Conservation (phyloP, 2,113 vertebrate genomes). For the Mus musculus region DNA sequence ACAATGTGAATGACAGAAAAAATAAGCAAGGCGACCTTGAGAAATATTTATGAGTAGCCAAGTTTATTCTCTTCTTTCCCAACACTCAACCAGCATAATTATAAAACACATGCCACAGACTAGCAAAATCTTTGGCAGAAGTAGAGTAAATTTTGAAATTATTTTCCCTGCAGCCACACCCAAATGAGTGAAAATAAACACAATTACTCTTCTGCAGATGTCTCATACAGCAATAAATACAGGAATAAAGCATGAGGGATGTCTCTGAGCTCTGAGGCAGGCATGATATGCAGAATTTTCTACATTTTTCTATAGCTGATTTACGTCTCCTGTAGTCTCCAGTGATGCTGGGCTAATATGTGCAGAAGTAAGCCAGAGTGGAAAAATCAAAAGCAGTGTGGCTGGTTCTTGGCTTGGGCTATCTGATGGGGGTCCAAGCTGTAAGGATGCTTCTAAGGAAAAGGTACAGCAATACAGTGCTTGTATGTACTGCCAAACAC, state of each 20-base stretch:
- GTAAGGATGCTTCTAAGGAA: constrained; percentile 28
- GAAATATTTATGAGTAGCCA: constrained; percentile 53
- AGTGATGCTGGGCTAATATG: constrained; percentile 5
- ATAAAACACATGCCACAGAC: constrained; percentile 32
- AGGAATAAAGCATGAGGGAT: constrained; percentile 20
- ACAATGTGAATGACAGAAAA: constrained; percentile 45
- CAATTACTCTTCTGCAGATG: constrained; percentile 50
- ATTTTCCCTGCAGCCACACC: constrained; percentile 53
- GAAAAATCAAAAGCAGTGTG: constrained; percentile 31
- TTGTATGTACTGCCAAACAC: neutral
- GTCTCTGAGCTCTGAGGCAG: constrained; percentile 1
- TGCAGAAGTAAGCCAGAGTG: constrained; percentile 31
- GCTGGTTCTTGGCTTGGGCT: constrained; percentile 38
- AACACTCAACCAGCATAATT: constrained; percentile 38
- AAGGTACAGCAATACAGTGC: constrained; percentile 12
- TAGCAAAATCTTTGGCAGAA: constrained; percentile 50
- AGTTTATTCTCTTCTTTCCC: constrained; percentile 50
- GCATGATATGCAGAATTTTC: constrained; percentile 26
- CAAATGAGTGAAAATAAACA: constrained; percentile 53
- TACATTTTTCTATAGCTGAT: constrained; percentile 36
- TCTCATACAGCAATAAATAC: constrained; percentile 21
- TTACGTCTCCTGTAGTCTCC: constrained; percentile 41
- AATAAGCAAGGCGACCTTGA: constrained; percentile 49
- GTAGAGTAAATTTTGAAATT: constrained; percentile 39
- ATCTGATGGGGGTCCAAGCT: constrained; percentile 31